phyloP scores from a whole-genome alignment of 2,797 vertebrate genomes.

The Scarus forsteni region DNA sequence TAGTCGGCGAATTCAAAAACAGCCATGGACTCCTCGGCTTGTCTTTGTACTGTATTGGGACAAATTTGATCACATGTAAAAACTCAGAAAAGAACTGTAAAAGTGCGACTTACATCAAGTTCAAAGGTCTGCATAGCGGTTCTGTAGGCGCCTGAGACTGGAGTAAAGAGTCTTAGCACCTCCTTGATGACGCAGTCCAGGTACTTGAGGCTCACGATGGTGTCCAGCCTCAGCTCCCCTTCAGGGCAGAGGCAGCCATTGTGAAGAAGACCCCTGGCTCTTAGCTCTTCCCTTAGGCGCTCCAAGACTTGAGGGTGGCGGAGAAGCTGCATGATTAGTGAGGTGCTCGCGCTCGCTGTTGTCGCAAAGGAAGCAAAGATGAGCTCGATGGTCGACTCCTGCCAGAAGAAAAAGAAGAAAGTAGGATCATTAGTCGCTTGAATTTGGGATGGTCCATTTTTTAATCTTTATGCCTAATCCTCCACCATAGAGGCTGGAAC shows the following conservation, averaged over 20 bases:
- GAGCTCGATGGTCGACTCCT: constrained; percentile 93
- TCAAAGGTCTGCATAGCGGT: constrained; percentile 98
- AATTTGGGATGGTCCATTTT: background rate
- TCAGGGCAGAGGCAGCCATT: constrained; percentile 92
- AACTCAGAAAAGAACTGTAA: background rate
- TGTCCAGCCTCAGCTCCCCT: constrained; percentile 90
- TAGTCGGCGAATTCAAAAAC: no score
- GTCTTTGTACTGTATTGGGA: no score
- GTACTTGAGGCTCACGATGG: constrained; percentile 90
- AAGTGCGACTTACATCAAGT: constrained; percentile 89
- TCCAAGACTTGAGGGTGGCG: constrained; percentile 92
- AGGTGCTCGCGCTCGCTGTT: constrained; percentile 95
- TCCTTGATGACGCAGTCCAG: constrained; percentile 99
- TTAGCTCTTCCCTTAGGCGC: constrained; percentile 93
- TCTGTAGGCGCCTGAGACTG: constrained; percentile 95
- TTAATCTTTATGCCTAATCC: background rate
- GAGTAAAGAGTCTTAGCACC: constrained; percentile 94
- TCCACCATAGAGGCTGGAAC: background rate
- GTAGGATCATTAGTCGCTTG: background rate
- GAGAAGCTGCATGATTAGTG: constrained; percentile 96
- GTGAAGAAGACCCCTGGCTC: constrained; percentile 90
- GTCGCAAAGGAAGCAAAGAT: constrained; percentile 97
- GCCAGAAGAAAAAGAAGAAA: background rate
- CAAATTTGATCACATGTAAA: no score
- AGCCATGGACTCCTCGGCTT: no score